These are phyloP conservation scores for Esox lucius DNA, from an alignment of 2,797 vertebrate genomes.

Conservation along the genomic window DNA sequence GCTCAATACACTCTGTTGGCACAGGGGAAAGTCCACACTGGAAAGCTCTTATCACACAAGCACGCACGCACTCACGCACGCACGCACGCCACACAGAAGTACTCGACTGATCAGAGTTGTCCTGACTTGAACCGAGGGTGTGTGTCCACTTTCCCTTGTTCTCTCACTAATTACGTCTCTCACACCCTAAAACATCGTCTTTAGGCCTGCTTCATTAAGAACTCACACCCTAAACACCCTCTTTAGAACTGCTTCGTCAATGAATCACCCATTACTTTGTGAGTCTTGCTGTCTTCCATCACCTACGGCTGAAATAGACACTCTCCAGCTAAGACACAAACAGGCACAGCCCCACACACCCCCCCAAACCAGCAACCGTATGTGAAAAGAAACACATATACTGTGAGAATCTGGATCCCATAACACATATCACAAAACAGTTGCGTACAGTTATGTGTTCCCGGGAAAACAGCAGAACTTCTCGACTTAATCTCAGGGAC, in stretches of 20 bases:
- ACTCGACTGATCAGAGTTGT: slow-evolving; percentile 30
- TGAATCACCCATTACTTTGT: neutral
- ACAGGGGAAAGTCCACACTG: slow-evolving; percentile 1
- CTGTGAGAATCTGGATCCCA: slow-evolving; percentile 38
- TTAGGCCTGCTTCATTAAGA: neutral
- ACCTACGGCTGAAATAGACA: slow-evolving; percentile 55
- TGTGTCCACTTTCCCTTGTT: neutral
- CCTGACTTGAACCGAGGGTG: slow-evolving; percentile 24
- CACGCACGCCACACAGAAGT: neutral
- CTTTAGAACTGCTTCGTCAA: neutral
- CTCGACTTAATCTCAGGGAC: too few species aligned
- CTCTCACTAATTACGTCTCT: slow-evolving; percentile 10
- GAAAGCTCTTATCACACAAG: neutral
- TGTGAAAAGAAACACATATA: slow-evolving; percentile 63
- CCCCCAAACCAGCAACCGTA: slow-evolving; percentile 34
- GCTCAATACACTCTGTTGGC: neutral
- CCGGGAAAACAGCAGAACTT: too few species aligned
- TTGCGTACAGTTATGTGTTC: too few species aligned
- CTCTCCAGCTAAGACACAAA: slow-evolving; percentile 53
- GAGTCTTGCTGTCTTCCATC: slow-evolving; percentile 46
- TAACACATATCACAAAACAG: slow-evolving; percentile 16
- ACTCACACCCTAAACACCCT: too few species aligned
- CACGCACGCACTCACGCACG: neutral
- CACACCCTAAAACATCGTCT: neutral
- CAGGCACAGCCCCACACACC: slow-evolving; percentile 25